Evolutionary conservation across 2,888 invertebrate species (phyloP).

Genomic region (Mechanitis messenoides): DNA sequence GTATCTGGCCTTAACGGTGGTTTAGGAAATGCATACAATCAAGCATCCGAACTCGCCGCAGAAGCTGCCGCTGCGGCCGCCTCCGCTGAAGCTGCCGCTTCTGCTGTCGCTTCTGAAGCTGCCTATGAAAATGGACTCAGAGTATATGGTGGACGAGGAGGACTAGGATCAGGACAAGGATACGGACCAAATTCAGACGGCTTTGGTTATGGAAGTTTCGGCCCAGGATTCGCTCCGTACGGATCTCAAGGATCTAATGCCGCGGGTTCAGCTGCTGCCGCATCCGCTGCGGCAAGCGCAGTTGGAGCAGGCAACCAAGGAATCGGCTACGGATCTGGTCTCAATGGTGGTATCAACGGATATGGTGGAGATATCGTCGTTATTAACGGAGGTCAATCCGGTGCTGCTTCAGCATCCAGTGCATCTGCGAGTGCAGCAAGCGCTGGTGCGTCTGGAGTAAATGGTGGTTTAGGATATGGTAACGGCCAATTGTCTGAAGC

Average conservation of each 20-base stretch:
- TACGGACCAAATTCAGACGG: background rate
- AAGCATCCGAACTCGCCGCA: background rate
- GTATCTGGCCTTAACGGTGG: conserved; percentile 5
- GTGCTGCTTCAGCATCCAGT: conserved; percentile 2
- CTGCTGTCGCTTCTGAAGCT: conserved; percentile 9
- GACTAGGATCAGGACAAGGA: background rate
- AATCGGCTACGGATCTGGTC: background rate
- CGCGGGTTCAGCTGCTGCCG: conserved; percentile 7
- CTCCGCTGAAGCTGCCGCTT: conserved; percentile 12
- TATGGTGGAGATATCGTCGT: background rate
- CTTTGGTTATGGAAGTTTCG: background rate
- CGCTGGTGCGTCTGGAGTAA: background rate
- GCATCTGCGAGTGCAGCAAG: conserved; percentile 8
- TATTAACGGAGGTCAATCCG: conserved; percentile 3
- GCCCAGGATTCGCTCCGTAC: conserved; percentile 8
- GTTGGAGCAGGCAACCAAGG: conserved; percentile 4
- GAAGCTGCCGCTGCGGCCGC: conserved; percentile 8
- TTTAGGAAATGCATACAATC: background rate
- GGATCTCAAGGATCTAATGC: conserved; percentile 1
- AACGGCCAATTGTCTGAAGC: conserved; percentile 3
- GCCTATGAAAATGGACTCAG: conserved; percentile 7
- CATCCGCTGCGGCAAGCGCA: conserved; percentile 18
- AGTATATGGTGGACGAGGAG: background rate
- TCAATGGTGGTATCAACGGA: conserved; percentile 3
- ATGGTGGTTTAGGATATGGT: background rate